Base-by-base conservation (phyloP, 2,888 invertebrate species). In the Shargacucullia verbasci region DNA sequence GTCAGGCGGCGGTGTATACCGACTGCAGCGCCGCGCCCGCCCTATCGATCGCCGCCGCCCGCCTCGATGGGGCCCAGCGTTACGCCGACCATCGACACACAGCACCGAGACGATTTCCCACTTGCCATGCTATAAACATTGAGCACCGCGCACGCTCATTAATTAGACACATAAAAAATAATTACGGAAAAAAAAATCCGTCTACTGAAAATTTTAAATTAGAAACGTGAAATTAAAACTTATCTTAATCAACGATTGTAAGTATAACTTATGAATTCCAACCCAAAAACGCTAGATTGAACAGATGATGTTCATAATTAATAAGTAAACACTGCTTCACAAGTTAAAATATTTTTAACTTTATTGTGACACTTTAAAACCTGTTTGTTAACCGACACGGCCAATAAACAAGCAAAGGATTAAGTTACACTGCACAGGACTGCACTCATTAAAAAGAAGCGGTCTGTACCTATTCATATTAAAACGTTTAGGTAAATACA, bases 21-120 rank as follows among this genome's bases (percentile, higher is more conserved):
- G 84, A 84, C 88, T 87, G 89, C 89, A 87, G 87, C 88, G 89
- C 91, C 88, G 86, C 90, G 82, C 86, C 80, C 85, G 84, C 83
- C 82, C 85, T 90, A 90, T 90, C 86, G 91, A 90, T 89, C 89
- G 86, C 37, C 52, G 54, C 70, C 80, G 80, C 80, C 76, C 83
- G 84, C 78, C 83, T 76, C 79, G 70, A 55, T 79, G 81, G 80
- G 80, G 78, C 81, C 81, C 61, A 71, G 64, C 73, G 59, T 64
- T 75, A 53, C 54, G 57, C 47, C 59, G 63, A 70, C 70, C 66
- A 59, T 54, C 67, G 46, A 37, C 62, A 37, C 62, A 56, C 66
- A 73, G 47, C 65, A 70, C 66, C 60, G 55, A 65, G 72, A 69
- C 77, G 61, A 66, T 69, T 69, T 66, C 71, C 60, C 72, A 69